Evolutionary conservation across 2,113 vertebrate species (phyloP), one percentile per base, ranked within the genome.

Genomic region (Odocoileus hemionus): DNA sequence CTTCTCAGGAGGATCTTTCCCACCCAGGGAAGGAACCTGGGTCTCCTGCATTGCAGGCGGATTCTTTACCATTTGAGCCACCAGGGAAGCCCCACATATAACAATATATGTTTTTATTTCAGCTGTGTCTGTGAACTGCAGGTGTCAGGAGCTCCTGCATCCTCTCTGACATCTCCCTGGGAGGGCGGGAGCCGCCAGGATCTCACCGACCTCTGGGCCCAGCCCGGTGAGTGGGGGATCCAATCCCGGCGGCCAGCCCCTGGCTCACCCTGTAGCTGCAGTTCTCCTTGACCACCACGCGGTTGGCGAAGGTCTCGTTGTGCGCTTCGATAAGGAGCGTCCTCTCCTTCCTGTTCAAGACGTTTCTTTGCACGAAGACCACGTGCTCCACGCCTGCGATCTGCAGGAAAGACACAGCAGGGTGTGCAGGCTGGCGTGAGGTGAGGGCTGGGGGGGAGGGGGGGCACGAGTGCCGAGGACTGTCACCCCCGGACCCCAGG

Each of bases 291-390:
- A 99, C 99, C 0, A 98, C 97, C 43, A 99, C 99, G 0, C 99
- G 98, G 98, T 92, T 99, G 87, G 99, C 98, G 28, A 99, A 99
- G 39, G 99, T 99, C 97, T 99, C 99, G 0, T 99, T 99, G 96
- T 98, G 99, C 1, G 99, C 99, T 7, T 99, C 99, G 0, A 99
- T 99, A 60, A 97, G 93, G 0, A 99, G 98, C 0, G 99, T 99
- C 23, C 99, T 98, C 88, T 99, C 99, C 45, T 96, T 99, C 99
- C 99, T 99, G 98, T 99, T 99, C 94, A 99, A 94, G 0, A 98
- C 98, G 94, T 99, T 99, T 54, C 97, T 99, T 99, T 99, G 99
- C 91, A 99, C 98, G 91, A 99, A 99, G 94, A 99, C 98, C 23
- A 99, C 99, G 23, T 98, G 98, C 84, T 99, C 99, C 0, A 99